phyloP scores from a whole-genome alignment of 2,888 invertebrate genomes.

The Syrista parreyssii region DNA sequence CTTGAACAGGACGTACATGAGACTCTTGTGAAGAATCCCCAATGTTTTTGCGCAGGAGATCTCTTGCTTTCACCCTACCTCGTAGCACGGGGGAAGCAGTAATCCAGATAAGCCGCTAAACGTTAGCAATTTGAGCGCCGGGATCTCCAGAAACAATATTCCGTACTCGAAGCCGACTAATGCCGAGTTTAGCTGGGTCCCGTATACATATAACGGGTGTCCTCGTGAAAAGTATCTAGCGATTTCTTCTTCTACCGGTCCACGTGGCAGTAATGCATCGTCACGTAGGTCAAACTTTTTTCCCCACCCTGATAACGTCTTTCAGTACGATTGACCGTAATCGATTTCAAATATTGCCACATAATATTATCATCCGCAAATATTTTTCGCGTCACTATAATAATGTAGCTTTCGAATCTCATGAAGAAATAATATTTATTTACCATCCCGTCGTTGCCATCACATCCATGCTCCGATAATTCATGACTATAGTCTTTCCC shows the following conservation, averaged over 20 bases:
- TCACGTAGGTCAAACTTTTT: slow-evolving; percentile 1
- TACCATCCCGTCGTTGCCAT: background rate
- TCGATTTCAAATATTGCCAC: background rate
- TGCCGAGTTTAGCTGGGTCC: slow-evolving; percentile 17
- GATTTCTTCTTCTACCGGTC: background rate
- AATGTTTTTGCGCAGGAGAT: slow-evolving; percentile 17
- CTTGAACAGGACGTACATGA: background rate
- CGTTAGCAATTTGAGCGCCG: slow-evolving; percentile 53
- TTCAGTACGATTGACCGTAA: background rate
- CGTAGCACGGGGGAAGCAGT: slow-evolving; percentile 37
- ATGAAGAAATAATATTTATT: background rate
- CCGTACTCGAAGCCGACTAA: slow-evolving; percentile 45
- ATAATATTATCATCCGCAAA: background rate
- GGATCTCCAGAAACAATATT: slow-evolving; percentile 50
- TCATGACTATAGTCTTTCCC: background rate
- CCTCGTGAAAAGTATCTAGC: background rate
- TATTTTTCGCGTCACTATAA: background rate
- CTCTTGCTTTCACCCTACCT: slow-evolving; percentile 5
- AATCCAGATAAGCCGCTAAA: slow-evolving; percentile 58
- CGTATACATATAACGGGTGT: slow-evolving; percentile 1
- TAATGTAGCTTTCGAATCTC: background rate
- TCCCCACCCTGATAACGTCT: background rate
- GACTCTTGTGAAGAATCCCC: slow-evolving; percentile 6
- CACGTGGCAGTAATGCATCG: background rate
- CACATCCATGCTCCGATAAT: background rate